Base-by-base conservation (phyloP, 2,888 invertebrate species). In the Thera obeliscata region DNA sequence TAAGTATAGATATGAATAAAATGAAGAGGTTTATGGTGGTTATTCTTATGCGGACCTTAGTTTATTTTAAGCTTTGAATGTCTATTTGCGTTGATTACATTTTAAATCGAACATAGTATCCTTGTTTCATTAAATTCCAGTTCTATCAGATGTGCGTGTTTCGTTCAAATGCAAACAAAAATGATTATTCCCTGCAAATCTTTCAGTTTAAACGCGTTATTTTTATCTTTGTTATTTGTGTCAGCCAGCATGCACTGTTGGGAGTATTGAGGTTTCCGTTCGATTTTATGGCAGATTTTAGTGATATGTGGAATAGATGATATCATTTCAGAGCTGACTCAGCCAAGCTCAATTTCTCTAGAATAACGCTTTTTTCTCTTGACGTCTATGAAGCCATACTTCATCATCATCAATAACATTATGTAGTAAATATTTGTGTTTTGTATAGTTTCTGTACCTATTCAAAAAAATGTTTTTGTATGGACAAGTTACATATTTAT, bases 211-310 rank as follows among this genome's bases (percentile, higher is more conserved):
- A 69, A 73, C 52, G 76, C 75, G 73, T 78, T 84, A 84, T 85
- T 84, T 85, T 81, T 83, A 84, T 79, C 81, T 72, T 70, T 72
- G 75, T 81, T 82, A 84, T 84, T 81, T 79, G 81, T 84, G 85
- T 85, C 86, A 81, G 83, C 76, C 84, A 80, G 83, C 76, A 71
- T 73, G 74, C 76, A 73, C 61, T 65, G 72, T 62, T 67, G 49
- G 38, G 56, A 33, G 62, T 66, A 66, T 71, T 61, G 67, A 71
- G 65, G 71, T 75, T 77, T 76, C 74, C 70, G 70, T 41, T 55
- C 67, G 56, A 66, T 35, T 69, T 67, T 71, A 75, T 77, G 76
- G 70, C 72, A 72, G 69, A 55, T 72, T 75, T 75, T 70, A 69
- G 69, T 74, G 63, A 77, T 75, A 78, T 78, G 72, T 59, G 55